Percentiles rank a stretch among this genome's conserved stretches.
phyloP scores from a whole-genome alignment of 1,140 invertebrate genomes.

The Thaumatotibia leucotreta region DNA sequence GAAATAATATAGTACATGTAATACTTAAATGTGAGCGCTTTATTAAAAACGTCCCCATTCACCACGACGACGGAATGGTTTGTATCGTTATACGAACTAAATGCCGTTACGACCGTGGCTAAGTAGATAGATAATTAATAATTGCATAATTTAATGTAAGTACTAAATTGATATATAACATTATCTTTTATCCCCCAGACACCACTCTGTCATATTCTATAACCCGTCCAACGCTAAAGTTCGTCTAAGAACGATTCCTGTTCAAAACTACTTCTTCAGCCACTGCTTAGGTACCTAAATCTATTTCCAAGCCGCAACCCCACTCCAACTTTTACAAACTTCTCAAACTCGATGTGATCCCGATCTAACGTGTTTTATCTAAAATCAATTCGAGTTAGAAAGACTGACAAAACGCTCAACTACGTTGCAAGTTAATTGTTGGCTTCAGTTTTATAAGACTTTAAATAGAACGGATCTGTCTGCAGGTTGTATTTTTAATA shows the following conservation, averaged over 20 bases:
- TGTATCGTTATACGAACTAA: too few relatives aligned
- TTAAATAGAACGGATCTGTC: too few relatives aligned
- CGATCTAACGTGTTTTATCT: slow-evolving; percentile 27
- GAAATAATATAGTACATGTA: too few relatives aligned
- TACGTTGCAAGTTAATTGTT: background rate
- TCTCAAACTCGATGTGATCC: slow-evolving; percentile 45
- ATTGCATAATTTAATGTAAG: too few relatives aligned
- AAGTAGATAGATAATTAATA: too few relatives aligned
- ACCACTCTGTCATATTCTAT: slow-evolving; percentile 36
- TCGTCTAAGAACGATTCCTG: slow-evolving; percentile 50
- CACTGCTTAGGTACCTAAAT: slow-evolving; percentile 39
- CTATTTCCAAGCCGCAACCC: slow-evolving; percentile 55
- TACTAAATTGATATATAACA: background rate
- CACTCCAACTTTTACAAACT: slow-evolving; percentile 45
- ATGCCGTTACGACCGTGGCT: too few relatives aligned
- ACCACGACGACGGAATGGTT: too few relatives aligned
- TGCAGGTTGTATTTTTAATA: too few relatives aligned
- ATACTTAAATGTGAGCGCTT: too few relatives aligned
- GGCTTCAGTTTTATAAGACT: background rate
- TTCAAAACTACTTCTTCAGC: slow-evolving; percentile 51
- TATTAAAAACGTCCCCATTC: too few relatives aligned
- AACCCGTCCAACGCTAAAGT: slow-evolving; percentile 35
- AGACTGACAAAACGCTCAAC: slow-evolving; percentile 22
- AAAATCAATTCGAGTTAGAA: slow-evolving; percentile 58
- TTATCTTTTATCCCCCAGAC: background rate